Evolutionary conservation across 2,888 invertebrate genomes (phyloP).

Genomic region (Neoscelio sp.): DNA sequence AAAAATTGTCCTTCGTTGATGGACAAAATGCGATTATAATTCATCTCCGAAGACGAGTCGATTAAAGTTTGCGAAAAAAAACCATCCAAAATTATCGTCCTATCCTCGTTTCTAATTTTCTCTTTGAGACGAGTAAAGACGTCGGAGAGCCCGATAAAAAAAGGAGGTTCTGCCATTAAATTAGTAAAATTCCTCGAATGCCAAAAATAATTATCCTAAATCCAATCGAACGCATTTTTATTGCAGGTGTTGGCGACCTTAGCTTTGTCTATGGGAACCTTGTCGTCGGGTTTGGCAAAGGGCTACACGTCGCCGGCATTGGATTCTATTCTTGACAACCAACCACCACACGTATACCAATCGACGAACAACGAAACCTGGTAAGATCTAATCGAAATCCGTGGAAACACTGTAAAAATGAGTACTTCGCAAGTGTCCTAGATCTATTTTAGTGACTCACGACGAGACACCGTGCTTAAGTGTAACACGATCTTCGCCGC

Average conservation of each 20-base stretch:
- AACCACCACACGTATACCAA: slow-evolving; percentile 81
- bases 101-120: too few species aligned
- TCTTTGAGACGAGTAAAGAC: neutral
- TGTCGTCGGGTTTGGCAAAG: slow-evolving; percentile 91
- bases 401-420: too few species aligned
- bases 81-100: too few species aligned
- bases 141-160: neutral
- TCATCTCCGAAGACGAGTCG: too few species aligned
- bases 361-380: slow-evolving; percentile 79
- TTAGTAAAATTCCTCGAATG: neutral
- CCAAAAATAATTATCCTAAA: slow-evolving; percentile 34
- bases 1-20: too few species aligned
- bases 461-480: too few species aligned
- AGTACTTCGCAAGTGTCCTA: too few species aligned
- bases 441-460: too few species aligned
- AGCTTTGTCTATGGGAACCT: slow-evolving; percentile 91
- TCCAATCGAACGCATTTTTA: slow-evolving; percentile 49
- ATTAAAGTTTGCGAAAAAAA: too few species aligned
- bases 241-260: slow-evolving; percentile 90
- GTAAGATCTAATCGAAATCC: slow-evolving; percentile 69
- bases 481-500: too few species aligned
- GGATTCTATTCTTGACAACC: slow-evolving; percentile 89
- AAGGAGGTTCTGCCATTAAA: neutral
- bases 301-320: slow-evolving; percentile 93
- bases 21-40: too few species aligned